Evolutionary conservation across 2,113 vertebrate species (phyloP).

Genomic region (Prolemur simus): DNA sequence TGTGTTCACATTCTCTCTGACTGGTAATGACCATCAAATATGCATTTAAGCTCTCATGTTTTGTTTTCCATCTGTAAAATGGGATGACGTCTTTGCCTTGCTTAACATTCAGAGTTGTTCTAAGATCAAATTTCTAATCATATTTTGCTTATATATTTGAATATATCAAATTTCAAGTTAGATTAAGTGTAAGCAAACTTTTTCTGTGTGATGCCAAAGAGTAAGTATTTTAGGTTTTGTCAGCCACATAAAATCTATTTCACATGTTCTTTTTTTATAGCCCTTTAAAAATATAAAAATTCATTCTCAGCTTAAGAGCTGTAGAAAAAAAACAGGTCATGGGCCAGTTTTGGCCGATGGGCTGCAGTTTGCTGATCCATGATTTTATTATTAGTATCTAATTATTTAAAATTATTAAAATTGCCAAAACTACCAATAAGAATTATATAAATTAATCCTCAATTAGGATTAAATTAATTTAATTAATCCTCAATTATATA

Average conservation of each 20-base stretch:
- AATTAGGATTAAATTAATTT: too few relatives aligned
- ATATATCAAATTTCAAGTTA: conserved; percentile 7
- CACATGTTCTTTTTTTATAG: not conserved
- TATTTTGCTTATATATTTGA: conserved; percentile 23
- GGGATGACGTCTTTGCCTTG: not conserved
- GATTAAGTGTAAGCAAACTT: not conserved
- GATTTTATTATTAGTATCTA: not conserved
- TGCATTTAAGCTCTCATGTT: not conserved
- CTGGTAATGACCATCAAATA: not conserved
- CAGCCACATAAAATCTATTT: not conserved
- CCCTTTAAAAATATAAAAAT: not conserved
- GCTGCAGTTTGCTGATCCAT: not conserved
- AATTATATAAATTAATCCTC: not conserved
- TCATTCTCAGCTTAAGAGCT: not conserved
- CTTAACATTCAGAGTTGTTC: not conserved
- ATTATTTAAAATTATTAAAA: conserved; percentile 16
- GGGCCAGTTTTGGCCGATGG: not conserved
- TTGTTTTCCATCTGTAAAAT: conserved; percentile 31
- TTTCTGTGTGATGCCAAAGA: not conserved
- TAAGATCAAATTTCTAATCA: not conserved
- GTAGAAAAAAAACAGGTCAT: not conserved
- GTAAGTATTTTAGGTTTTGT: conserved; percentile 21
- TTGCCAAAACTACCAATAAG: not conserved
- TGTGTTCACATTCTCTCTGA: not conserved
- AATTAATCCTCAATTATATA: too few relatives aligned